A percentile compares a stretch with the other conserved stretches of the same genome.
Conservation (phyloP, 2,888 invertebrate genomes). For the Torymus tubicola region DNA sequence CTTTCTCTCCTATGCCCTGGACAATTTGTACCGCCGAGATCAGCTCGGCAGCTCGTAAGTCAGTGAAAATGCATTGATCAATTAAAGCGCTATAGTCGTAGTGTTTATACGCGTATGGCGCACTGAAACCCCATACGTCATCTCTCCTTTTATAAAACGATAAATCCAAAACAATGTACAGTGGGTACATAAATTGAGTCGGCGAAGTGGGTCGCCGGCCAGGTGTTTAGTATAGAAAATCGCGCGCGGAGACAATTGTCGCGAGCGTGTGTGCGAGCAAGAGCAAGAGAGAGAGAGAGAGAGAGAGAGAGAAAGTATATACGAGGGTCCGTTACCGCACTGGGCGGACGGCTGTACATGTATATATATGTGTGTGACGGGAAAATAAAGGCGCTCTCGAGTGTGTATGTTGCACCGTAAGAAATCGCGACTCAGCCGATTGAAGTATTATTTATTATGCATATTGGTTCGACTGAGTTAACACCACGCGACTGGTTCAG, state of each 20-base stretch:
- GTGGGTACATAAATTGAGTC: constrained; percentile 41
- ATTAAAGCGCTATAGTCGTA: constrained; percentile 7
- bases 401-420: constrained; percentile 50
- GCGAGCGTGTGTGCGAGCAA: background rate
- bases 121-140: constrained; percentile 19
- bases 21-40: constrained; percentile 28
- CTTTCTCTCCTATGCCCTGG: background rate
- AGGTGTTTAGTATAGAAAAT: constrained; percentile 57
- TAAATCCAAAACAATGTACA: constrained; percentile 44
- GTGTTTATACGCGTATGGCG: too few relatives aligned
- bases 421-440: constrained; percentile 66
- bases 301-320: constrained; percentile 61
- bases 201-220: constrained; percentile 56
- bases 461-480: constrained; percentile 19
- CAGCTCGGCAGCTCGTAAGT: constrained; percentile 46
- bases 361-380: constrained; percentile 52
- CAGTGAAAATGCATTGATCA: constrained; percentile 47
- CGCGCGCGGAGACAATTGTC: constrained; percentile 43
- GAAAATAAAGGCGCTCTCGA: constrained; percentile 60
- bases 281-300: constrained; percentile 19
- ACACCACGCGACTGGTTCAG: constrained; percentile 16
- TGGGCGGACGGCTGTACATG: constrained; percentile 57
- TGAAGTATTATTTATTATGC: constrained; percentile 59
- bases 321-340: constrained; percentile 12
- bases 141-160: constrained; percentile 30